Conservation (phyloP, 2,888 invertebrate genomes). For the Caenorhabditis sulstoni region DNA sequence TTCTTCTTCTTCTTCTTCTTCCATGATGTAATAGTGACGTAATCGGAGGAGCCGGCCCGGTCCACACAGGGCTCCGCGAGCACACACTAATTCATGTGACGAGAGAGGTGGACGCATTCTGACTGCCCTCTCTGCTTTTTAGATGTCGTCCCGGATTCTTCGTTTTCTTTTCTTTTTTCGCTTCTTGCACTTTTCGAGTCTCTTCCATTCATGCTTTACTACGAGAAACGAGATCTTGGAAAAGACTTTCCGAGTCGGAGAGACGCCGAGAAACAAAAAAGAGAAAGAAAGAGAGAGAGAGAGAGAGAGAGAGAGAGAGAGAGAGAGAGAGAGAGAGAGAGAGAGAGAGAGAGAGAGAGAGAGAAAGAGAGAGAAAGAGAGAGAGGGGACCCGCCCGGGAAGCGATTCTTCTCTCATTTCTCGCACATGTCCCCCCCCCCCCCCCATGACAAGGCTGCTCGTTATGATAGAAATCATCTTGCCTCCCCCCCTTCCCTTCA, state of each 20-base stretch:
- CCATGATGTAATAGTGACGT: conserved; percentile 55
- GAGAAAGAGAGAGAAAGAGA: conserved; percentile 19
- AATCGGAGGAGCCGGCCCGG: conserved; percentile 12
- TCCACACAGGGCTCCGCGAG: conserved; percentile 2
- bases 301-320: conserved; percentile 14
- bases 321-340: conserved; percentile 20
- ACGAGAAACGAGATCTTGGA: conserved; percentile 23
- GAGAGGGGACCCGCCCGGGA: conserved; percentile 25
- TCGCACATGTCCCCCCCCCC: conserved; percentile 30
- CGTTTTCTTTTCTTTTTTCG: conserved; percentile 1
- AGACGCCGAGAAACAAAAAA: too few relatives aligned
- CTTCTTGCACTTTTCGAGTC: conserved; percentile 26
- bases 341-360: neutral
- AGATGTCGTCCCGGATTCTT: conserved; percentile 21
- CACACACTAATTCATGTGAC: conserved; percentile 28
- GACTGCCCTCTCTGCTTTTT: conserved; percentile 10
- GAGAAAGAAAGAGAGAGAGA: too few relatives aligned
- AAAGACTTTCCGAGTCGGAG: conserved; percentile 14
- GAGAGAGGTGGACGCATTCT: conserved; percentile 31
- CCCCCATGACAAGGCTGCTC: conserved; percentile 28
- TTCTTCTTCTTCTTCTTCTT: conserved; percentile 7
- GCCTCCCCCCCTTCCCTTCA: neutral
- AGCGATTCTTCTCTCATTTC: conserved; percentile 30
- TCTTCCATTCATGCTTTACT: conserved; percentile 16
- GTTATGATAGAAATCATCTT: conserved; percentile 41